Conservation (phyloP, 1,140 invertebrate species). For the Drosophila ercepeae region DNA sequence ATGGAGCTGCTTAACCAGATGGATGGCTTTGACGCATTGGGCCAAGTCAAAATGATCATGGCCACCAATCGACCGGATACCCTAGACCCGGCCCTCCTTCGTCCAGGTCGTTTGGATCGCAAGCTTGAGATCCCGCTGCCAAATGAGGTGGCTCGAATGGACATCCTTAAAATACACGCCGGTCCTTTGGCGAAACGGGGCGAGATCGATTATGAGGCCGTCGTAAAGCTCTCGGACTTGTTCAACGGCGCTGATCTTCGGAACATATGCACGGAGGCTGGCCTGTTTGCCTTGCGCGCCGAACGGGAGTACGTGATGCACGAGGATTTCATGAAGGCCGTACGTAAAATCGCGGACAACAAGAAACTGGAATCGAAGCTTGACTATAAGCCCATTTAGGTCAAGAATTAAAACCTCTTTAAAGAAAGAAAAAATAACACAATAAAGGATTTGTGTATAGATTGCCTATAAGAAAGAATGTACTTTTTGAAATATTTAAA, state of each 20-base stretch:
- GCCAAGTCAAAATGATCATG: conserved; percentile 96
- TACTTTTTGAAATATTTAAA: too few relatives aligned
- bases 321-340: conserved; percentile 99
- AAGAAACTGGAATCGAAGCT: conserved; percentile 99
- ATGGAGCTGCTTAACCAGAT: conserved; percentile 99
- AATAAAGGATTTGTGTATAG: neutral
- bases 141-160: conserved; percentile 92
- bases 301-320: conserved; percentile 97
- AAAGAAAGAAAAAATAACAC: neutral
- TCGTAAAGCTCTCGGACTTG: conserved; percentile 98
- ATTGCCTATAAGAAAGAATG: too few relatives aligned
- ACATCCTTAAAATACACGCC: conserved; percentile 99
- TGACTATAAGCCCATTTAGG: conserved; percentile 96
- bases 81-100: conserved; percentile 98
- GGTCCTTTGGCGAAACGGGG: conserved; percentile 97
- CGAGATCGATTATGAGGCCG: conserved; percentile 99
- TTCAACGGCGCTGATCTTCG: conserved; percentile 99
- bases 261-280: conserved; percentile 99
- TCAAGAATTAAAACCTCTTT: neutral
- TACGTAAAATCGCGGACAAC: conserved; percentile 98
- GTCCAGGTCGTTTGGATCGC: conserved; percentile 97
- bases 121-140: conserved; percentile 99
- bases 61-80: conserved; percentile 99
- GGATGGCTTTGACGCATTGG: conserved; percentile 98
- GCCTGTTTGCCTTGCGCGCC: conserved; percentile 94